Conservation (phyloP, 2,888 invertebrate species). For the Tineola bisselliella region DNA sequence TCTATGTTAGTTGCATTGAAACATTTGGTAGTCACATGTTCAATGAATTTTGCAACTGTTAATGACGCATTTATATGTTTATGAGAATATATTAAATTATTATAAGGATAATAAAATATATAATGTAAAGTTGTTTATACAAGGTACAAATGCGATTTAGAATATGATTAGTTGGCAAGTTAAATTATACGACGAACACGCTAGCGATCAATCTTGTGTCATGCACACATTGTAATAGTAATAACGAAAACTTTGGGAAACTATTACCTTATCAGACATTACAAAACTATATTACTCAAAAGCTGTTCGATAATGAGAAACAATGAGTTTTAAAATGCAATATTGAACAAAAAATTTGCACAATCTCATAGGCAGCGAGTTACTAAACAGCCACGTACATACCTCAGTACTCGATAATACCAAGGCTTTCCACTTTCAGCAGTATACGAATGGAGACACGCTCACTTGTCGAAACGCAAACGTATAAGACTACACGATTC, state of each 20-base stretch:
- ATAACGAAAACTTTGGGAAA: neutral
- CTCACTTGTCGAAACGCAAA: slow-evolving; percentile 28
- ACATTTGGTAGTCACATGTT: too few relatives aligned
- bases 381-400: slow-evolving; percentile 40
- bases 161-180: neutral
- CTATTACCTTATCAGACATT: neutral
- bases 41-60: too few relatives aligned
- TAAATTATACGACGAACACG: neutral
- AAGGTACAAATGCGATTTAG: neutral
- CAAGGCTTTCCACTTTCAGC: slow-evolving; percentile 63
- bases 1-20: too few relatives aligned
- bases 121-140: neutral
- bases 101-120: neutral
- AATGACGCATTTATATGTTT: too few relatives aligned
- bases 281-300: neutral
- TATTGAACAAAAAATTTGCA: slow-evolving; percentile 31
- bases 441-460: slow-evolving; percentile 27
- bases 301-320: neutral
- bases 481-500: slow-evolving; percentile 18
- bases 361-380: slow-evolving; percentile 33
- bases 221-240: neutral
- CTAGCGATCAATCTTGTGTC: slow-evolving; percentile 5
- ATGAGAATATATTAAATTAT: too few relatives aligned
- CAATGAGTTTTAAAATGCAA: neutral
- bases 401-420: slow-evolving; percentile 42